Evolutionary conservation across 2,888 invertebrate genomes (phyloP), one percentile per base, ranked within the genome.

Genomic region (Torymus auratus): DNA sequence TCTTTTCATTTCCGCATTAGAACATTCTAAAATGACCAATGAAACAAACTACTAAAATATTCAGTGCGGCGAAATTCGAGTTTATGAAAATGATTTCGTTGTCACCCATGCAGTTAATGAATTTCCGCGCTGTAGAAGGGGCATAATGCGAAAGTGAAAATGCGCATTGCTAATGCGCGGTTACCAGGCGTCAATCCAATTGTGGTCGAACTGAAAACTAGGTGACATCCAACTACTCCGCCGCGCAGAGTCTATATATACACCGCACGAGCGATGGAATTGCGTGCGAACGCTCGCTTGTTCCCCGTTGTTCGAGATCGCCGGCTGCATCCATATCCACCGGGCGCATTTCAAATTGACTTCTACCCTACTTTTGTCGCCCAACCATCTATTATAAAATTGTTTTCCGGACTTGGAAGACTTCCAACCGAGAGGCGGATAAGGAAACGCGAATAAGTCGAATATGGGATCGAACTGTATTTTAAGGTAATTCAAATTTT

Each of bases 81-180:
- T 67, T 53, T n/a, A 52, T 52, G 52, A 53, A 67, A 67, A n/a
- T 23, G 15, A 68, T 55, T 20, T 15, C 17, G 20, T 20, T 55
- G 52, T 13, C 55, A 28, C 13, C 23, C 7, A 58, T 28, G 11
- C 28, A n/a, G 70, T 58, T 70, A 70, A 70, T 60, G 58, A 58
- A 70, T 70, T 70, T 23, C 53, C 53, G 10, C 15, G n/a, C 28
- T 28, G 28, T 28, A 28, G 28, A 28, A 28, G 28, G 2, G 62
- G 7, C 15, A 53, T 72, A 72, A 62, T 62, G 62, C 62, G 72
- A 72, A 72, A 72, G 72, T 72, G 62, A 72, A 72, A 72, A 72
- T 72, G 53, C 53, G 10, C 41, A 74, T 20, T n/a, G 74, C 58
- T 41, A 50, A 58, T 74, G 58, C 53, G 60, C 11, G 68, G 60